phyloP scores from a whole-genome alignment of 2,797 vertebrate species.

The Tamandua tetradactyla region DNA sequence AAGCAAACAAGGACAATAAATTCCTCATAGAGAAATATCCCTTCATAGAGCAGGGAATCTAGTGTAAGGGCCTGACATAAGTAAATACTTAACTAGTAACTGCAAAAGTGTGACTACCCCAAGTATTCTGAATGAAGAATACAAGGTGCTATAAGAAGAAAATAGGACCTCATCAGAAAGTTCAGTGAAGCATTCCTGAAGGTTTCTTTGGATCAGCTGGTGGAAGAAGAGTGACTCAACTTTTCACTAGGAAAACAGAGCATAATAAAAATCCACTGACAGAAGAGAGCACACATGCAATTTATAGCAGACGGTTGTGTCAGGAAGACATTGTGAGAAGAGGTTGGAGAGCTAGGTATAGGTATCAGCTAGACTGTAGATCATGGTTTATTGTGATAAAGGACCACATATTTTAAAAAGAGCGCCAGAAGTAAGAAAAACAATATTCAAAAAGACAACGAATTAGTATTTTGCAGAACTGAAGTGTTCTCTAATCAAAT shows the following conservation, averaged over 20 bases:
- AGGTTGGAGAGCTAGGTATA: accelerated
- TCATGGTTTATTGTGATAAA: not conserved
- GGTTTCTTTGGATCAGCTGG: not conserved
- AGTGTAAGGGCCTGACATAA: not conserved
- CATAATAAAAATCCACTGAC: not conserved
- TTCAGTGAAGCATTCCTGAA: not conserved
- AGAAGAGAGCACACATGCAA: not conserved
- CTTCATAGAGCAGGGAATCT: not conserved
- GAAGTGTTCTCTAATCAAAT: not conserved
- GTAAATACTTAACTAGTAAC: not conserved
- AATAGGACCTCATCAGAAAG: not conserved
- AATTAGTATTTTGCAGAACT: not conserved
- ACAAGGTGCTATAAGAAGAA: not conserved
- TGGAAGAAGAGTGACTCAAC: not conserved
- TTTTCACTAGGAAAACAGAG: not conserved
- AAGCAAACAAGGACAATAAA: not conserved
- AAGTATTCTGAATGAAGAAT: not conserved
- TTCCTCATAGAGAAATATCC: not conserved
- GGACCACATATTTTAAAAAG: not conserved
- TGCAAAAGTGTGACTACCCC: not conserved
- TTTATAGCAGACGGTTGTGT: not conserved
- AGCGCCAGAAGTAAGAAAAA: not conserved
- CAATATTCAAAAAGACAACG: not conserved
- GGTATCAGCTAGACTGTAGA: too few species aligned
- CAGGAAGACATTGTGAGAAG: too few species aligned